These are phyloP conservation scores for Tanaodytes sp. DNA, from an alignment of 2,888 invertebrate genomes.

Conservation along the genomic window DNA sequence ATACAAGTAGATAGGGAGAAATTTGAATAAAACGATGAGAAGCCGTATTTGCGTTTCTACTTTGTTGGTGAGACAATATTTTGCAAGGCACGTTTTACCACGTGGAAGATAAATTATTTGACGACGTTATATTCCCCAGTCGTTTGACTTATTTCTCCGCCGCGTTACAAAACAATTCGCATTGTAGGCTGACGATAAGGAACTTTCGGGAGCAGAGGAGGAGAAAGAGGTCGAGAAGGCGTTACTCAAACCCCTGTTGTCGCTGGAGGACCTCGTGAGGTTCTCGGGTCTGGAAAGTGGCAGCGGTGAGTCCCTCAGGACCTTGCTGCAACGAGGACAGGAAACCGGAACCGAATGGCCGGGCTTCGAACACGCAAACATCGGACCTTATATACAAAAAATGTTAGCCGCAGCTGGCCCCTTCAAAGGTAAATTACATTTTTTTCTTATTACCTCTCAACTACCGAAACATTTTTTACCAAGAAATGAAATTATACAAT, in stretches of 20 bases:
- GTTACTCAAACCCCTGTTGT: conserved; percentile 75
- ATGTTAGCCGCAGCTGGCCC: conserved; percentile 72
- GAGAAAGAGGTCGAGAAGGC: conserved; percentile 78
- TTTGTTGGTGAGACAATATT: too few species aligned
- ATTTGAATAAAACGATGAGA: too few species aligned
- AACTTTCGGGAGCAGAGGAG: conserved; percentile 77
- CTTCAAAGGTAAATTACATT: conserved; percentile 68
- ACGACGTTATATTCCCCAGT: conserved; percentile 20
- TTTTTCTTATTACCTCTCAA: too few species aligned
- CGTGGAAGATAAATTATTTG: conserved; percentile 29
- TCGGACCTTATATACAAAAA: conserved; percentile 76
- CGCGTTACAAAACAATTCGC: conserved; percentile 59
- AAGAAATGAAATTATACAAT: too few species aligned
- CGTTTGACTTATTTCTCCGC: conserved; percentile 36
- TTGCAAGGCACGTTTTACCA: too few species aligned
- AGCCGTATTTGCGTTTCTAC: too few species aligned
- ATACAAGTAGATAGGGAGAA: too few species aligned
- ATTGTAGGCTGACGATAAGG: conserved; percentile 76
- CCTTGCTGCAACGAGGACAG: conserved; percentile 74
- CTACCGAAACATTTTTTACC: too few species aligned
- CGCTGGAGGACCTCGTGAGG: conserved; percentile 77
- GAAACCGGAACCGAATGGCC: conserved; percentile 74
- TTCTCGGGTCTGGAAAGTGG: conserved; percentile 74
- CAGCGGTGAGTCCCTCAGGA: conserved; percentile 75
- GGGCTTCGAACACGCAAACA: conserved; percentile 74